Evolutionary conservation across 2,888 invertebrate species (phyloP).

Genomic region (Standfussiana lucernea): DNA sequence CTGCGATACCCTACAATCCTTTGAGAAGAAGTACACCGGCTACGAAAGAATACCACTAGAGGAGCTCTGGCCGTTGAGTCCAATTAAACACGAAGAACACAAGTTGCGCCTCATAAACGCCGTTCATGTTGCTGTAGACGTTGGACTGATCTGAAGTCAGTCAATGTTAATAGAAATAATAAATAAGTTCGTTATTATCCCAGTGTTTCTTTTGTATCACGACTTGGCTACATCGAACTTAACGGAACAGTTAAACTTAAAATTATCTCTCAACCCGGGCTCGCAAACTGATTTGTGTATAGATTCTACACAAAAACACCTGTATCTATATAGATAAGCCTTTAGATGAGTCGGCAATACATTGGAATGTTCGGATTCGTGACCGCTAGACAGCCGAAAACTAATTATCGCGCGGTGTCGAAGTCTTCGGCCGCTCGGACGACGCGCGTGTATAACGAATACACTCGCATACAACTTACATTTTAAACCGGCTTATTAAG

Average conservation of each 20-base stretch:
- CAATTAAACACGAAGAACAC: slow-evolving; percentile 70
- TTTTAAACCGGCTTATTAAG: slow-evolving; percentile 46
- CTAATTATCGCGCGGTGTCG: slow-evolving; percentile 82
- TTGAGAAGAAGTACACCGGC: slow-evolving; percentile 64
- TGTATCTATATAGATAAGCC: slow-evolving; percentile 78
- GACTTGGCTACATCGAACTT: slow-evolving; percentile 63
- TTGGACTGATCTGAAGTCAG: slow-evolving; percentile 72
- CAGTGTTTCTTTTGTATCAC: slow-evolving; percentile 50
- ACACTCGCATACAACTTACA: slow-evolving; percentile 57
- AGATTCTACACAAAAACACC: slow-evolving; percentile 81
- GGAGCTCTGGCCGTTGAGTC: slow-evolving; percentile 75
- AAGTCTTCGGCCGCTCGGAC: slow-evolving; percentile 69
- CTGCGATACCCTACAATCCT: slow-evolving; percentile 71
- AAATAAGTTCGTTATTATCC: slow-evolving; percentile 44
- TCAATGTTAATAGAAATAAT: slow-evolving; percentile 36
- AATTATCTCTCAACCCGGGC: slow-evolving; percentile 67
- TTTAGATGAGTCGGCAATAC: slow-evolving; percentile 83
- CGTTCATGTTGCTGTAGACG: slow-evolving; percentile 75
- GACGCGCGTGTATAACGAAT: slow-evolving; percentile 61
- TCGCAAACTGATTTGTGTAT: slow-evolving; percentile 79
- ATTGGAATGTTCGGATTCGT: slow-evolving; percentile 83
- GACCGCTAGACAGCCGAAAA: slow-evolving; percentile 82
- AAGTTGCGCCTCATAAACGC: slow-evolving; percentile 75
- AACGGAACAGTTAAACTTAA: slow-evolving; percentile 69
- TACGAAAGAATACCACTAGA: slow-evolving; percentile 75